These are phyloP conservation scores for Caenorhabditis sp. DNA, from an alignment of 2,888 invertebrate species.

Conservation along the genomic window DNA sequence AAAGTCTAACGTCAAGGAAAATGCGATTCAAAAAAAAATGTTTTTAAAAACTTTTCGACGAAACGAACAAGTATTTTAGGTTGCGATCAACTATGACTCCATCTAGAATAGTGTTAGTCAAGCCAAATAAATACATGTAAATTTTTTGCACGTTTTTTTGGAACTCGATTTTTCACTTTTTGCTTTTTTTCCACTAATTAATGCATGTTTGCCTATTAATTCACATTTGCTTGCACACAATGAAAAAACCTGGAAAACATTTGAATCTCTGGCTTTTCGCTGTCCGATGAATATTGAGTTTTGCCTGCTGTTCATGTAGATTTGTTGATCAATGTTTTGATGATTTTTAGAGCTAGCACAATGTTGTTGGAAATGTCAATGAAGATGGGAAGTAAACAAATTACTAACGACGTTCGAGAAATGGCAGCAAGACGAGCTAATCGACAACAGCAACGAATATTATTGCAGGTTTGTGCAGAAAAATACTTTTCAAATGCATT, in stretches of 20 bases:
- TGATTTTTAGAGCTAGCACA: conserved; percentile 59
- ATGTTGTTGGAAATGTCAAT: conserved; percentile 70
- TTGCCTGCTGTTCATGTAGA: conserved; percentile 18
- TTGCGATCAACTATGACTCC: conserved; percentile 51
- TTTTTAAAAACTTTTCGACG: no score
- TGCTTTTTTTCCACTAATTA: background rate
- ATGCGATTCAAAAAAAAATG: no score
- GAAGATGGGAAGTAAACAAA: conserved; percentile 66
- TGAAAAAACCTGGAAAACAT: background rate
- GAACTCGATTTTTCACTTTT: background rate
- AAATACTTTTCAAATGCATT: no score
- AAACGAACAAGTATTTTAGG: conserved; percentile 30
- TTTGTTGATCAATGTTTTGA: background rate
- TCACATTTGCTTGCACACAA: background rate
- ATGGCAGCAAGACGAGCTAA: conserved; percentile 63
- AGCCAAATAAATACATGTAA: conserved; percentile 2
- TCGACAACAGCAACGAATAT: conserved; percentile 68
- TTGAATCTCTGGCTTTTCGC: background rate
- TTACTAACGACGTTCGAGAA: conserved; percentile 60
- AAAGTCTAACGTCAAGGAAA: no score
- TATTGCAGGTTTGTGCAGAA: conserved; percentile 67
- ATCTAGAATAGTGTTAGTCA: conserved; percentile 56
- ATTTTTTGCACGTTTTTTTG: conserved; percentile 10
- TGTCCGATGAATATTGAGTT: conserved; percentile 5
- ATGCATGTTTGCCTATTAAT: background rate